Percentiles rank a stretch among this genome's conserved stretches.
phyloP scores from a whole-genome alignment of 1,140 invertebrate species.

The Varroa destructor region DNA sequence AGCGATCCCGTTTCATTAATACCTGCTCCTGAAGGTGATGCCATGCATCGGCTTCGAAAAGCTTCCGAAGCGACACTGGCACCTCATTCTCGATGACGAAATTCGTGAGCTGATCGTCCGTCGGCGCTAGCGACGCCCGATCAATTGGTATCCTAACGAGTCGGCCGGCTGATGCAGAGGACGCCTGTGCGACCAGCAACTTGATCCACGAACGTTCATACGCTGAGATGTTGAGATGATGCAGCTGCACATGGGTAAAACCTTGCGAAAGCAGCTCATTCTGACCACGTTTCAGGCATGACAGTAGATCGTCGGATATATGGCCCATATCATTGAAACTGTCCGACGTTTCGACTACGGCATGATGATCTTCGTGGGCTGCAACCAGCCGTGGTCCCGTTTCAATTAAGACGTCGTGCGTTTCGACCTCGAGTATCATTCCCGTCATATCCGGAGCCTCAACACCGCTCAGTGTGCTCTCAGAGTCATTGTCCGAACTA shows the following conservation, averaged over 20 bases:
- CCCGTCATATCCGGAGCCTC: slow-evolving; percentile 4
- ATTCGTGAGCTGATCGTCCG: not conserved
- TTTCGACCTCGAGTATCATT: not conserved
- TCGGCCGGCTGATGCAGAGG: not conserved
- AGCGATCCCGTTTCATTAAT: not conserved
- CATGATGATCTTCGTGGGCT: too few species aligned
- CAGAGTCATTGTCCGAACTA: slow-evolving; percentile 4
- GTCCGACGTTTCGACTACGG: too few species aligned
- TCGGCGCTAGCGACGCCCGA: not conserved
- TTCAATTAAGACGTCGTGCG: not conserved
- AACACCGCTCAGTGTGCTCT: not conserved
- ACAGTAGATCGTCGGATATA: not conserved
- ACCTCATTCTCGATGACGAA: slow-evolving; percentile 24
- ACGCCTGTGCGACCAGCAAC: not conserved
- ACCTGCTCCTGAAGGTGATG: not conserved
- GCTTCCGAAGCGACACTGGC: not conserved
- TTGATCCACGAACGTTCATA: slow-evolving; percentile 26
- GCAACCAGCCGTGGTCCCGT: not conserved
- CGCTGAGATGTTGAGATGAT: slow-evolving; percentile 3
- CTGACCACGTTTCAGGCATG: slow-evolving; percentile 15
- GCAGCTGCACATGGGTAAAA: slow-evolving; percentile 5
- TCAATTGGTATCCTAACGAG: slow-evolving; percentile 7
- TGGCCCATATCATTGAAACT: too few species aligned
- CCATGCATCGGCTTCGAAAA: slow-evolving; percentile 9
- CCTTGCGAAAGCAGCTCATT: not conserved